Base-by-base conservation (phyloP, 2,113 vertebrate genomes). In the Monopterus albus region DNA sequence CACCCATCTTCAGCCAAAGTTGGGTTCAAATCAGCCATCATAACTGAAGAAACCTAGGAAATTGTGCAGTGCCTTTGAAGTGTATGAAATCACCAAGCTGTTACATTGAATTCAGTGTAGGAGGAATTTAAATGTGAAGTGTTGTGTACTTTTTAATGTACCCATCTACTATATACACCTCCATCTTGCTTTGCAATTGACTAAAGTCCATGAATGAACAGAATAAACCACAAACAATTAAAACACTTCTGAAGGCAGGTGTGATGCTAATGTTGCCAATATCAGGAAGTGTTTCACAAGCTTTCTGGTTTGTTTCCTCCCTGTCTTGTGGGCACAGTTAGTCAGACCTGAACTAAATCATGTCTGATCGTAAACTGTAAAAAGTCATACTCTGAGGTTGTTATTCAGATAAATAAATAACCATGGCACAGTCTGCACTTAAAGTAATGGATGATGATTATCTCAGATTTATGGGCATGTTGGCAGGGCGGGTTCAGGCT, bases 371-470 rank as follows among this genome's bases (percentile, higher is more conserved):
- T 26, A 17, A 47, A 69, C 14, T 6, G 26, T 23, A 23, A 33
- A 55, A 31, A 28, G 3, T 21, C 23, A 31, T 33, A 39, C 42
- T 64, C 21, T 12, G 18, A n/a, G n/a, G n/a, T n/a, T 52, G 33
- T 33, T 65, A 18, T 65, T 45, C 18, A 17, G 31, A 73, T 63
- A 62, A 57, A 57, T 45, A 33, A 67, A 53, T 36, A 58, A 14
- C 38, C 50, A 25, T 40, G 7, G 50, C 38, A 23, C 43, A 29
- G 9, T 29, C 11, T 53, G 50, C 26, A 53, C 28, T 59, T 70
- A 23, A 25, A 35, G 12, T 62, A 51, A 71, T 61, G 15, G 20
- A 49, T 39, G 38, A 15, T 20, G 28, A 56, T 66, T 56, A 55
- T 46, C 53, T 70, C 15, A 59, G 9, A 60, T 60, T 26, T 15